These are phyloP conservation scores for Rhincodon typus DNA, from an alignment of 2,797 vertebrate genomes.

Conservation along the genomic window DNA sequence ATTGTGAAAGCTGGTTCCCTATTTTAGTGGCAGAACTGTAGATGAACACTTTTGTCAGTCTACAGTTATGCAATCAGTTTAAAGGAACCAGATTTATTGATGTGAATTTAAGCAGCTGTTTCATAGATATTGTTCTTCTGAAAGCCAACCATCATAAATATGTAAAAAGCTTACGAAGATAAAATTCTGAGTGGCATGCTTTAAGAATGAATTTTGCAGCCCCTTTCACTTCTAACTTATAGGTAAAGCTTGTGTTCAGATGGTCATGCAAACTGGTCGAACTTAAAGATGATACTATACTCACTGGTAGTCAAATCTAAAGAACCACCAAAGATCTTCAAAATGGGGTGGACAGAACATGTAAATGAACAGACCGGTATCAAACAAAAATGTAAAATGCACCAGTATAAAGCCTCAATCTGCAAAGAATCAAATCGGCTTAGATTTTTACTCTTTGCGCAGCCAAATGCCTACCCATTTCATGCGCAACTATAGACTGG, in stretches of 20 bases:
- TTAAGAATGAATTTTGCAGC: neutral
- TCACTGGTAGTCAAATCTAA: neutral
- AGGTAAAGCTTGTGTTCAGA: neutral
- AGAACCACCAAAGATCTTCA: neutral
- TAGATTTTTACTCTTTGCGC: neutral
- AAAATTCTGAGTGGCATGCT: conserved; percentile 7
- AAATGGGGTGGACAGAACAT: neutral
- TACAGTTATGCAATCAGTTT: neutral
- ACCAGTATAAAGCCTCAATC: neutral
- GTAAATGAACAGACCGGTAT: neutral
- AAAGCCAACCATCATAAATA: neutral
- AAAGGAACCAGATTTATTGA: conserved; percentile 1
- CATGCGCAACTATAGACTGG: neutral
- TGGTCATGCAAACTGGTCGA: neutral
- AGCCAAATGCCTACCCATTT: neutral
- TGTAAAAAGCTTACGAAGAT: neutral
- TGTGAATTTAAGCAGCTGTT: conserved; percentile 15
- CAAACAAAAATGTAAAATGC: neutral
- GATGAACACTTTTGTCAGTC: neutral
- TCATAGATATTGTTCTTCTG: neutral
- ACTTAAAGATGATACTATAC: neutral
- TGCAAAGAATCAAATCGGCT: neutral
- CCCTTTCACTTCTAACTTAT: neutral
- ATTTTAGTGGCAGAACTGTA: conserved; percentile 13
- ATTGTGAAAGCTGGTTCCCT: neutral